Evolutionary conservation across 2,888 invertebrate genomes (phyloP), one percentile per base, ranked within the genome.

Genomic region (Choreutis nemorana): DNA sequence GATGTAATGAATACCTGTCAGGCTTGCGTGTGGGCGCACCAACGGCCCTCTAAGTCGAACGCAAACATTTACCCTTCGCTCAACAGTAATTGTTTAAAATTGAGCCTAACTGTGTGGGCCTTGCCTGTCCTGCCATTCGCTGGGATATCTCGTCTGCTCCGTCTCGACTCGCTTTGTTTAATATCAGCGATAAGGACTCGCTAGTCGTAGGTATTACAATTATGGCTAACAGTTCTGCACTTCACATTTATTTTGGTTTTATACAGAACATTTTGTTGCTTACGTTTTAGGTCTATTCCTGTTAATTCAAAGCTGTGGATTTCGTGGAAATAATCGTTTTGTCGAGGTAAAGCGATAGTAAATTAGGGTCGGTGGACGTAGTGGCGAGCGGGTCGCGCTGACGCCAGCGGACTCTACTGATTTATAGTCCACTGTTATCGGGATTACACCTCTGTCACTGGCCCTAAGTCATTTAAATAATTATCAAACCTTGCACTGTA

Each of bases 71-170:
- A 65, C 77, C 72, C 67, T 70, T 67, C 71, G 70, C 67, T 68
- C 71, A 67, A 56, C 67, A 64, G 73, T 77, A 77, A 78, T 78
- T 78, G 78, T 78, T 77, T 75, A 77, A 78, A 78, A 78, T 78
- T 77, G 77, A 70, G 66, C 72, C 75, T 73, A 77, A 77, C 77
- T 73, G 77, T 77, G 77, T 77, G 77, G 77, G 66, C 75, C 64
- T 58, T 36, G 49, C 42, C 48, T 65, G 57, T 53, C 57, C 61
- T 55, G 60, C 50, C 47, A 44, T 58, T 51, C 53, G 51, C 50
- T 55, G 45, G 45, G 50, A 46, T 44, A 45, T 46, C 36, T 48
- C 28, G 41, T 40, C n/a, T n/a, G n/a, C n/a, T n/a, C n/a, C n/a
- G n/a, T n/a, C 49, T 55, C 55, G 55, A 8, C 49, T 55, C 54